phyloP scores from a whole-genome alignment of 2,888 invertebrate species.

The Latrodectus elegans region DNA sequence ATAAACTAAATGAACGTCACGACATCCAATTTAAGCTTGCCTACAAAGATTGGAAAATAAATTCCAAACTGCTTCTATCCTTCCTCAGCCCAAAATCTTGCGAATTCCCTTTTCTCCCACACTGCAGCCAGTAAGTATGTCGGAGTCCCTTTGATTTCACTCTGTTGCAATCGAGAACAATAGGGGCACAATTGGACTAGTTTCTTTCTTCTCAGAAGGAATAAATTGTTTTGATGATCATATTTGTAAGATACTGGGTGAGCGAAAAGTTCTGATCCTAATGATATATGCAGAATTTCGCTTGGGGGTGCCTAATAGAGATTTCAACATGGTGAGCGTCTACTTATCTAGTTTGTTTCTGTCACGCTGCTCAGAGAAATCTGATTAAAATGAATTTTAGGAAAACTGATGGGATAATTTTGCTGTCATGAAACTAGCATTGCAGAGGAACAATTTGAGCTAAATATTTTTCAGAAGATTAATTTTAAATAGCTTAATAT shows the following conservation, averaged over 20 bases:
- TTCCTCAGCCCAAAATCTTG: background rate
- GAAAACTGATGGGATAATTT: no score
- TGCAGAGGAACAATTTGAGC: no score
- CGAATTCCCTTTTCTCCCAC: background rate
- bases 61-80: background rate
- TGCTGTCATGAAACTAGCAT: no score
- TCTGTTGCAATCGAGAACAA: conserved; percentile 2
- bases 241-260: background rate
- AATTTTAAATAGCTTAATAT: no score
- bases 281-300: no score
- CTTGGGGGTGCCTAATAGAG: no score
- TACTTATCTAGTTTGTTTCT: no score
- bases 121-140: background rate
- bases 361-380: no score
- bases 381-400: no score
- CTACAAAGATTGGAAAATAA: background rate
- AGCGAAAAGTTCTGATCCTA: background rate
- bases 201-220: background rate
- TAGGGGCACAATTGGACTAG: background rate
- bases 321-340: no score
- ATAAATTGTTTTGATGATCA: background rate
- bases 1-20: conserved; percentile 1
- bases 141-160: background rate
- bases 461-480: no score
- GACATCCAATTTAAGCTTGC: background rate